Base-by-base conservation (phyloP, 1,140 invertebrate genomes). In the Harpegnathos saltator region DNA sequence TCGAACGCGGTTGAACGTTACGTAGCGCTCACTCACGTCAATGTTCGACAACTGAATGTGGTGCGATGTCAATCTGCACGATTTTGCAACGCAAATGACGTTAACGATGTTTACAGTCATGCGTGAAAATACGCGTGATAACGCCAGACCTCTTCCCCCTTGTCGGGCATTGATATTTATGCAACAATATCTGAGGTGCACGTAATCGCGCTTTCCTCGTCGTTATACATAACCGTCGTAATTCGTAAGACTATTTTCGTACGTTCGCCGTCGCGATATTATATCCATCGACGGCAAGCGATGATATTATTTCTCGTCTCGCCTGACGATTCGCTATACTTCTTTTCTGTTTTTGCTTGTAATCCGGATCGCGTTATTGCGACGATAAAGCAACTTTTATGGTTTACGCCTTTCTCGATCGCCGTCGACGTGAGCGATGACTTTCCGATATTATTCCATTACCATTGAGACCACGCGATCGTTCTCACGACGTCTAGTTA, bases 81-180 rank as follows among this genome's bases (percentile, higher is more conserved):
- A 58, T 80, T 80, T 69, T 80, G 75, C 52, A 80, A 71, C 12
- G 17, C 44, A 29, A 77, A 77, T 58, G 29, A 80, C 33, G 65
- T 14, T 50, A 66, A 71, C 17, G 33, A 71, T 71, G 29, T 71
- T 69, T 80, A 56, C 1, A 77, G 38, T 66, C 15, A 14, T n/a
- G 33, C 38, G 9, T 58, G 1, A 29, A 80, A 69, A 26, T 33
- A 71, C 24, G 22, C n/a, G 17, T 1, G 14, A 80, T 26, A 52
- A 24, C 19, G 44, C 11, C 19, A 19, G 56, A 12, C 22, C 26
- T 78, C 14, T 48, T 58, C 14, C 3, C 15, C 11, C 11, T 9
- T 11, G 38, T 44, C 29, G 29, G 29, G 5, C 29, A 44, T 44
- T 44, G 11, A 44, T 44, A 44, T 44, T 44, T 12, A 26, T 15